Base-by-base conservation (phyloP, 2,113 vertebrate genomes). In the Motacilla alba region DNA sequence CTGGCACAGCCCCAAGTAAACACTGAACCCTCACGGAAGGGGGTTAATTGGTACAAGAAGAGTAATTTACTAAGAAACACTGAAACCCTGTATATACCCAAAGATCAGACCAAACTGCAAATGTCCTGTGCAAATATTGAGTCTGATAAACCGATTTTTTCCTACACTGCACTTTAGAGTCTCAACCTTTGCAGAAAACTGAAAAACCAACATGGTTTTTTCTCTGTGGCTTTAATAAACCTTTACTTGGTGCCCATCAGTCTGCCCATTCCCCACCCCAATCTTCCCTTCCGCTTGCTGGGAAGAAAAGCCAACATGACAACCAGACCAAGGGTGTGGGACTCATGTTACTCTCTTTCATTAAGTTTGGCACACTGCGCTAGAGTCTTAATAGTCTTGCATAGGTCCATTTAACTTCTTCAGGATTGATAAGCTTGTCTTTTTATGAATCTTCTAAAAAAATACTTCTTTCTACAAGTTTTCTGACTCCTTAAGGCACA, bases 1-100 rank as follows among this genome's bases (percentile, higher is more conserved):
- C 97, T 98, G 98, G 97, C 97, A 83, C 14, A 15, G 87, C 35
- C 94, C 98, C 98, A 98, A 93, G 93, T 95, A 97, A 98, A 97
- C 85, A 95, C 52, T 95, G 95, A 97, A 96, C 96, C 83, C 93
- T 98, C 97, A 87, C 50, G 4, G 97, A 97, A 97, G 96, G 97
- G 95, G 96, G 96, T 97, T 98, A 98, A 98, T 98, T 98, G 96
- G 97, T 98, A 98, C 96, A 97, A 87, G 97, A 96, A 98, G 96
- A 97, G 96, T 97, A 98, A 98, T 98, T 98, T 98, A 98, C 97
- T 97, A 97, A 97, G 95, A 87, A 98, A 98, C 97, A 98, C 96
- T 98, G 97, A 93, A 97, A 96, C 95, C 67, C 95, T 98, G 95
- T 98, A 89, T 97, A 94, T 76, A 95, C 79, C 91, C 69, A 96